Evolutionary conservation across 2,113 vertebrate species (phyloP), one percentile per base, ranked within the genome.

Genomic region (Ellobius talpinus): DNA sequence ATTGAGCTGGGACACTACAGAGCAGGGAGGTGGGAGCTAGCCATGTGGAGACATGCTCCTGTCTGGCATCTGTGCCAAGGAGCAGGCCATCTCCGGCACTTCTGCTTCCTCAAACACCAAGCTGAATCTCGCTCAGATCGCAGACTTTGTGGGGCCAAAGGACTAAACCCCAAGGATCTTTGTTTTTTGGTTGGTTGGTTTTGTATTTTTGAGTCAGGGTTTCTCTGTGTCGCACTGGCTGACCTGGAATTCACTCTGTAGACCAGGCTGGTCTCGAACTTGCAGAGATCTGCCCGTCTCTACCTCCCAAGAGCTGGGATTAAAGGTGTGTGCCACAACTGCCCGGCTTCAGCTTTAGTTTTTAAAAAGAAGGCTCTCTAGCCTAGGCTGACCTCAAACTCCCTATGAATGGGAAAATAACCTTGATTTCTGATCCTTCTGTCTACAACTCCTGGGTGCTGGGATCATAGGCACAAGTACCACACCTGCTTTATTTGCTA

Each of bases 121-220:
- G 14, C 33, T 19, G 29, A 94, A n/a, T 86, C 58, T 87, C 42
- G 31, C 39, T 21, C 73, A 55, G 58, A 39, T 17, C 55, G 29
- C 36, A 95, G 72, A 88, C 85, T 70, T 73, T 79, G 66, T 81
- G 50, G 79, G 31, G 87, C 85, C 89, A 45, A 89, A 91, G n/a
- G n/a, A 39, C 70, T 73, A 73, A 73, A 33, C 33, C 29, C 68
- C 68, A 70, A 36, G 68, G 68, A 16, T n/a, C 66, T 68, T 68
- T 33, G 31, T 68, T 4, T 68, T 68, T 65, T 29, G 26, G 10
- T 66, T 68, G 31, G 31, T 31, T 29, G 29, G 29, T 50, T 47
- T 50, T 65, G 66, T 50, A 7, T 31, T 7, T 47, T n/a, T 6
- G 36, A 70, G 33, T 3, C 19, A 39, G 70, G 70, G n/a, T 73